Evolutionary conservation across 2,888 invertebrate species (phyloP), one percentile per base, ranked within the genome.

Genomic region (Hyposoter dolosus): DNA sequence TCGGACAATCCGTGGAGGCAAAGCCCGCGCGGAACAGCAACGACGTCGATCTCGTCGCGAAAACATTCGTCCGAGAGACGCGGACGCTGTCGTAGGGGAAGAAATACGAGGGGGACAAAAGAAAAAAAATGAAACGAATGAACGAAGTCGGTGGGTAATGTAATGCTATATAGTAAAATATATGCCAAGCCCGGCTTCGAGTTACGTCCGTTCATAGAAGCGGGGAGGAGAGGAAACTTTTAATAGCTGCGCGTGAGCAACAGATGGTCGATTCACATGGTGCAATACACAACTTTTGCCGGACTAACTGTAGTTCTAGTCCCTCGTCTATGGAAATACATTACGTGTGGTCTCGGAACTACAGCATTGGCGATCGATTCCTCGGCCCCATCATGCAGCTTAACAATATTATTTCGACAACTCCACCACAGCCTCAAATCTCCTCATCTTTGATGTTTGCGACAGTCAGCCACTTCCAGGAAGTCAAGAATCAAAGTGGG

Each of bases 211-310:
- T 78, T 84, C 66, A 74, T 72, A 78, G 82, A 79, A 71, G 63
- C 23, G 47, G 19, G 17, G 40, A 17, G 12, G 53, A 23, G 45
- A 40, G 80, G 45, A 77, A 60, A 81, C 56, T 77, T 83, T 86
- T 85, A 85, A 87, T 87, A 85, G 87, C 71, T 74, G 56, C 60
- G 60, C 60, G 60, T 47, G 76, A 83, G 87, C 88, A 88, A 88
- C 88, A 88, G 88, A 88, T 88, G 88, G 86, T 78, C 60, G 83
- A 86, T 88, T 88, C 87, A 86, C 87, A 86, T 85, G 47, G 77
- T 74, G 81, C 83, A 56, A 83, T 63, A 81, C 76, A 65, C 82
- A 15, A 65, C 47, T 83, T 82, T 79, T 71, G 65, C 56, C n/a
- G 69, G 60, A 69, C 63, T 79, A 63, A 63, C 77, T 66, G 76